Base-by-base conservation (phyloP, 2,113 vertebrate species). In the Brachirus orientalis region DNA sequence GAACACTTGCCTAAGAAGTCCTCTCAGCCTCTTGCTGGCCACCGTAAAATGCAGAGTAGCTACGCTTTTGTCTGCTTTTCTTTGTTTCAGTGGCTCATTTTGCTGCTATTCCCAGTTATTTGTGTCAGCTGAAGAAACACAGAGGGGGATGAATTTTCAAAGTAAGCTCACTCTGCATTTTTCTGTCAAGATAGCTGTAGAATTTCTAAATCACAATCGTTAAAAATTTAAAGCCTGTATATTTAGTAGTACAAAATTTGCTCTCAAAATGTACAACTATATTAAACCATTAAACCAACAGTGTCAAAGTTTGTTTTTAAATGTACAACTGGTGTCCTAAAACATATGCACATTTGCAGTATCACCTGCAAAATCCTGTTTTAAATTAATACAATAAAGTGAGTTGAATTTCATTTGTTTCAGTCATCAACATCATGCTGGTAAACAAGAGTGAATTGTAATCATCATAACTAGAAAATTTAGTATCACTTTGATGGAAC, bases 1-100 rank as follows among this genome's bases (percentile, higher is more conserved):
- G 88, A 82, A 77, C 81, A 69, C 56, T 78, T 64, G 70, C 65
- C 81, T 83, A 67, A 86, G 74, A 79, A 87, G 87, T 84, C 69
- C 72, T 86, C 86, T 87, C 88, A 67, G 73, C 58, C 62, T 79
- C 75, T 80, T 7, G 62, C 55, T 37, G 79, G 72, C 51, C 78
- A 79, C 70, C 61, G 85, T n/a, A 78, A 84, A 83, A 90, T 76
- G 77, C 79, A 76, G 65, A 83, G 77, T 8, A 67, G 82, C 71
- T 36, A 9, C 0, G 64, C 73, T 75, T 84, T 79, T 77, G 69
- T 79, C 64, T 68, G 63, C 8, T 14, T 59, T 62, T 73, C 65
- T 81, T 87, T 83, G 80, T 87, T 73, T 79, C 80, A 18, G 69
- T 5, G 0, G 54, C 70, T 86, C 63, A 36, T 73, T 82, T 53